Evolutionary conservation across 1,140 invertebrate species (phyloP), one percentile per base, ranked within the genome.

Genomic region (Daktulosphaira vitifoliae): DNA sequence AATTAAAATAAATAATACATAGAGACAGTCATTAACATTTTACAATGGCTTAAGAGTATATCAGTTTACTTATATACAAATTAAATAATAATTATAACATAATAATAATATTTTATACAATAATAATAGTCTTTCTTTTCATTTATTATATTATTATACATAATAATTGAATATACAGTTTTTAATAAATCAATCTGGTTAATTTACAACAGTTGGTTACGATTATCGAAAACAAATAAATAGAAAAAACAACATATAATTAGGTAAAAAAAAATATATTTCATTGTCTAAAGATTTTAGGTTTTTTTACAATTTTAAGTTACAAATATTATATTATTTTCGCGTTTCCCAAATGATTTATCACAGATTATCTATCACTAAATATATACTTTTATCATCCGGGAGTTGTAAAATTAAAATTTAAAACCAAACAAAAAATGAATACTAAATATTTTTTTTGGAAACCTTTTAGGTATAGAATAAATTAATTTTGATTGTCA

Each of bases 401-500:
- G 33, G 52, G 29, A 53, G 25, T 54, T 38, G 18, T 33, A 6
- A 33, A 33, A 33, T 33, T 33, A 33, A 6, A 6, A 33, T 33
- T 9, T 25, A 11, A 44, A 56, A 16, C n/a, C 16, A 44, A 29
- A 59, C 23, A 16, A 46, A 7, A 59, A 29, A 29, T 15, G 25
- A 3, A 23, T 46, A 23, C 25, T 20, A 7, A 25, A 59, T 18
- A 42, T 59, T 42, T 13, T 16, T 44, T 39, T 8, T 25, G 25
- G 16, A 20, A 38, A 39, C 37, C 7, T 44, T 20, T 13, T n/a
- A n/a, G n/a, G n/a, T n/a, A n/a, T n/a, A n/a, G n/a, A n/a, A n/a
- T n/a, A n/a, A n/a, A n/a, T n/a, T n/a, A n/a, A n/a, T 62, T 62
- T 62, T 62, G 56, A 62, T 62, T 62, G 56, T 62, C 56, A 16